Conservation (phyloP, 2,113 vertebrate genomes). For the Copsychus sechellarum region DNA sequence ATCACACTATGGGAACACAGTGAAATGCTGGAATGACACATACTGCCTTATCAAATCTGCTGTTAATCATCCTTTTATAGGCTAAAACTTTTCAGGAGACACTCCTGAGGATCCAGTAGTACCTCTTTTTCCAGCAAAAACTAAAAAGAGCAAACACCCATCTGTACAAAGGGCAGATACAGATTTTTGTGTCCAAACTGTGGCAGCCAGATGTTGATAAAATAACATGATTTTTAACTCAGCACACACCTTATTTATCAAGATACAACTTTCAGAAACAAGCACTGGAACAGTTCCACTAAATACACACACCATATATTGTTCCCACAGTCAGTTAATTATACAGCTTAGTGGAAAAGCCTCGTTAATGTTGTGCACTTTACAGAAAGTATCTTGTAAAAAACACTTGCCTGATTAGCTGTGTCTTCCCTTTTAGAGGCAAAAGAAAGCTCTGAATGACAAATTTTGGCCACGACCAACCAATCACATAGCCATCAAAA, state of each 20-base stretch:
- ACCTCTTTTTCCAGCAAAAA: not conserved
- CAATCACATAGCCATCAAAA: not conserved
- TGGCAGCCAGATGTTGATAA: not conserved
- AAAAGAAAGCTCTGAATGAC: not conserved
- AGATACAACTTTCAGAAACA: slow-evolving; percentile 3
- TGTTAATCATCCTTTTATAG: not conserved
- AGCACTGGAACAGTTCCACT: slow-evolving; percentile 1
- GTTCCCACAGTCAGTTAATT: slow-evolving; percentile 10
- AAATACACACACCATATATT: not conserved
- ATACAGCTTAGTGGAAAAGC: not conserved
- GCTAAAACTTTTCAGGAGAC: not conserved
- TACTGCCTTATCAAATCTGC: not conserved
- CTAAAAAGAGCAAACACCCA: not conserved
- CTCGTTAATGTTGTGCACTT: not conserved
- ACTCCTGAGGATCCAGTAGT: not conserved
- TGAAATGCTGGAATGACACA: not conserved
- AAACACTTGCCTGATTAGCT: not conserved
- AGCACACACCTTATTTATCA: slow-evolving; percentile 24
- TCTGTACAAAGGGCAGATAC: not conserved
- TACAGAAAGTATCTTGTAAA: slow-evolving; percentile 1
- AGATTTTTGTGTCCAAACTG: not conserved
- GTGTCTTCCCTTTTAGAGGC: not conserved
- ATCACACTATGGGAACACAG: not conserved
- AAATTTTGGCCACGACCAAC: not conserved
- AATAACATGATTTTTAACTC: not conserved